Conservation (phyloP, 2,797 vertebrate species). For the Chloroceryle amazona region DNA sequence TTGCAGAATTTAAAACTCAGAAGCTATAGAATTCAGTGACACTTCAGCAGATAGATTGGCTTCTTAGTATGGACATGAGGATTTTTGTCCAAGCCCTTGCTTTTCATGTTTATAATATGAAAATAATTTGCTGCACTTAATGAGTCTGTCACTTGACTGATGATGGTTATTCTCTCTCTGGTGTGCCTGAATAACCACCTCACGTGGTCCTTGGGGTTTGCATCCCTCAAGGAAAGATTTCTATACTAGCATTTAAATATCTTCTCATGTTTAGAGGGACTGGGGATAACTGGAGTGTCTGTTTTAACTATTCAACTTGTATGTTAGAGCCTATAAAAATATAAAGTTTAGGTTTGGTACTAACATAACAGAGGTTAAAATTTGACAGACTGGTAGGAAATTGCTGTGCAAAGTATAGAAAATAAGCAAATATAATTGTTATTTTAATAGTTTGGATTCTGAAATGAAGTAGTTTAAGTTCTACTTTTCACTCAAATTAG, state of each 20-base stretch:
- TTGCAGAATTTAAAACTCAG: neutral
- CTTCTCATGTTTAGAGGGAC: neutral
- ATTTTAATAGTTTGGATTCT: neutral
- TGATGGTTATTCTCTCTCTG: neutral
- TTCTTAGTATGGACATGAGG: neutral
- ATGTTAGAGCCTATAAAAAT: neutral
- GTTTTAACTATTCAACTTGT: neutral
- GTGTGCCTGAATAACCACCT: neutral
- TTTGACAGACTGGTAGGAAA: neutral
- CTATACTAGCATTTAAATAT: neutral
- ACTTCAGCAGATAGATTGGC: neutral
- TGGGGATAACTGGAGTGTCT: neutral
- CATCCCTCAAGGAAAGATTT: neutral
- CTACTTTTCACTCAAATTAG: neutral
- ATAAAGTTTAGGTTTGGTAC: neutral
- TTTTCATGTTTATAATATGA: neutral
- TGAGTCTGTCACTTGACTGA: slow-evolving; percentile 1
- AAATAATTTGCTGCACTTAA: slow-evolving; percentile 1
- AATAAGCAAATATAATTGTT: neutral
- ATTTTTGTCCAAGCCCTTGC: neutral
- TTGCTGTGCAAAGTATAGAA: neutral
- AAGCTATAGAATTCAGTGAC: neutral
- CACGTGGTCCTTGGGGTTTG: neutral
- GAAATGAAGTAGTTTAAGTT: neutral
- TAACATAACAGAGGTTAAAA: neutral